Conservation (phyloP, 2,113 vertebrate species). For the Cepphus grylle region DNA sequence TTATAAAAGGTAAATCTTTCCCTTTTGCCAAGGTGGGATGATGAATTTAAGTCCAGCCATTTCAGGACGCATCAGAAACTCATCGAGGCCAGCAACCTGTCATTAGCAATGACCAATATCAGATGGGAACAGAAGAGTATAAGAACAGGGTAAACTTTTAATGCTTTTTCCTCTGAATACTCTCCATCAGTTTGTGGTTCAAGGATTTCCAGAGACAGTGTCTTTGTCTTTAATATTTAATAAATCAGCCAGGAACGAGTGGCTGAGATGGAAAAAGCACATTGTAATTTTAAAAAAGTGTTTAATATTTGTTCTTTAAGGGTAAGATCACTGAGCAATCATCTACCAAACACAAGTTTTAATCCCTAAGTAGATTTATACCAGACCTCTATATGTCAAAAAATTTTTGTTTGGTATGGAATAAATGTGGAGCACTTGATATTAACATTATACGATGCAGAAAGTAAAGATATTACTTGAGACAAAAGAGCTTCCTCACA, state of each 20-base stretch:
- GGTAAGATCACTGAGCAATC: neutral
- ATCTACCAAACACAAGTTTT: neutral
- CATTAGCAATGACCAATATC: neutral
- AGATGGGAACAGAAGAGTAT: neutral
- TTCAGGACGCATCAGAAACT: neutral
- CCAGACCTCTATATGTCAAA: neutral
- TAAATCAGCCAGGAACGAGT: neutral
- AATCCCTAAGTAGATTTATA: neutral
- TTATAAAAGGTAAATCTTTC: neutral
- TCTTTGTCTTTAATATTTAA: neutral
- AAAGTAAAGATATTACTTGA: neutral
- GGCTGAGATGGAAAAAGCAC: neutral
- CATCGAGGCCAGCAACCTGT: neutral
- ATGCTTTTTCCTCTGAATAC: neutral
- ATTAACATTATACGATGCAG: neutral
- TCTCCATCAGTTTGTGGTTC: neutral
- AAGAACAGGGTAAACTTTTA: neutral
- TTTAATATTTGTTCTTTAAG: neutral
- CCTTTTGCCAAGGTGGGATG: neutral
- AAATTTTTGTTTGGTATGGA: neutral
- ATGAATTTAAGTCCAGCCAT: neutral
- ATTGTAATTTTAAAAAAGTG: neutral
- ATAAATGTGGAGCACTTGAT: neutral
- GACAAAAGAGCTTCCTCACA: neutral
- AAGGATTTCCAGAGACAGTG: neutral